Evolutionary conservation across 1,140 invertebrate species (phyloP).

Genomic region (Ectropis grisescens): DNA sequence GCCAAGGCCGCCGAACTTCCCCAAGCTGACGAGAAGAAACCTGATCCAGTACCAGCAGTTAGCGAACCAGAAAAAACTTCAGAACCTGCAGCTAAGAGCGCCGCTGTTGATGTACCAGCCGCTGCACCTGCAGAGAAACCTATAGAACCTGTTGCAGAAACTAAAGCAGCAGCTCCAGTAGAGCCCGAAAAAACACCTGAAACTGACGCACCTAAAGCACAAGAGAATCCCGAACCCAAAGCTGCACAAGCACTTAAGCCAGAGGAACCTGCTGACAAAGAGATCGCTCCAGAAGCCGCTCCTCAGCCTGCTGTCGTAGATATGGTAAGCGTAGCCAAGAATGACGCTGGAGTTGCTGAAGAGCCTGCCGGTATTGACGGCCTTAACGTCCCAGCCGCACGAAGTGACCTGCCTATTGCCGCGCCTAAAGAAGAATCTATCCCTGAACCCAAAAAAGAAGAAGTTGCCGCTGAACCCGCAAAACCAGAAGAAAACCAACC

Average conservation of each 20-base stretch:
- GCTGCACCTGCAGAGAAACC: no score
- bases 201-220: no score
- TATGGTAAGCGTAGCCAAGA: no score
- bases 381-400: no score
- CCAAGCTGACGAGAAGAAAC: constrained; percentile 22
- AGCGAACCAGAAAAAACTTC: constrained; percentile 21
- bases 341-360: no score
- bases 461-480: constrained; percentile 6
- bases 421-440: not conserved
- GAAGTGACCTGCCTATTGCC: no score
- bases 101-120: no score
- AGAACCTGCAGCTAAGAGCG: constrained; percentile 11
- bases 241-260: constrained; percentile 7
- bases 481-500: constrained; percentile 11
- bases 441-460: constrained; percentile 12
- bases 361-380: no score
- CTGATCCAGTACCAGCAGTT: no score
- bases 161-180: constrained; percentile 4
- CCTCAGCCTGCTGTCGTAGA: no score
- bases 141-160: constrained; percentile 9
- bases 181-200: constrained; percentile 9
- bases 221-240: constrained; percentile 11
- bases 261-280: not conserved
- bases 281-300: no score
- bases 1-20: constrained; percentile 23